A percentile compares a stretch with the other conserved stretches of the same genome.
Evolutionary conservation across 2,797 vertebrate genomes (phyloP).

Genomic region (Myiotriccus ornatus): DNA sequence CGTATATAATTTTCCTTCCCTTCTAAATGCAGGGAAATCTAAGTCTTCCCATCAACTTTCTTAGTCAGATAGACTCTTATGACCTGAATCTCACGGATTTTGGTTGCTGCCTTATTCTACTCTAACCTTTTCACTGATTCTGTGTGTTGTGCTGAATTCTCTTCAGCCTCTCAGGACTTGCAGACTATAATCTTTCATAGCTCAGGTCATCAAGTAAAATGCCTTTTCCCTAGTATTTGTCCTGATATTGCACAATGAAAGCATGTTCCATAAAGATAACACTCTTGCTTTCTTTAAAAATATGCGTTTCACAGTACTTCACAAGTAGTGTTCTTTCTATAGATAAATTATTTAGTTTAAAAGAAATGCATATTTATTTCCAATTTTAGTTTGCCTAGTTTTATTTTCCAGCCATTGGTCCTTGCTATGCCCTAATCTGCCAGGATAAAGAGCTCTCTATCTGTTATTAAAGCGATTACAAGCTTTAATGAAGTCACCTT

Average conservation of each 20-base stretch:
- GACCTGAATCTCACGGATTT: not conserved
- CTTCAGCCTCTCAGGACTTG: not conserved
- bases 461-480: not conserved
- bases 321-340: not conserved
- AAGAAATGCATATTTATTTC: not conserved
- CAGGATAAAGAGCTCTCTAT: not conserved
- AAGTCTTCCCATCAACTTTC: not conserved
- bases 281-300: not conserved
- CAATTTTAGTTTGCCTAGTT: not conserved
- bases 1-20: not conserved
- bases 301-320: not conserved
- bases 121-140: not conserved
- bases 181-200: not conserved
- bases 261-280: not conserved
- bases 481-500: not conserved
- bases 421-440: not conserved
- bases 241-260: not conserved
- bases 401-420: not conserved
- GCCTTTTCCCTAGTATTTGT: not conserved
- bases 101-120: not conserved
- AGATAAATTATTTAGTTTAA: not conserved
- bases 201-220: not conserved
- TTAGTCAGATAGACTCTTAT: not conserved
- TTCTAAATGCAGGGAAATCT: not conserved
- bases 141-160: not conserved